Base-by-base conservation (phyloP, 2,888 invertebrate genomes). In the Theretra japonica region DNA sequence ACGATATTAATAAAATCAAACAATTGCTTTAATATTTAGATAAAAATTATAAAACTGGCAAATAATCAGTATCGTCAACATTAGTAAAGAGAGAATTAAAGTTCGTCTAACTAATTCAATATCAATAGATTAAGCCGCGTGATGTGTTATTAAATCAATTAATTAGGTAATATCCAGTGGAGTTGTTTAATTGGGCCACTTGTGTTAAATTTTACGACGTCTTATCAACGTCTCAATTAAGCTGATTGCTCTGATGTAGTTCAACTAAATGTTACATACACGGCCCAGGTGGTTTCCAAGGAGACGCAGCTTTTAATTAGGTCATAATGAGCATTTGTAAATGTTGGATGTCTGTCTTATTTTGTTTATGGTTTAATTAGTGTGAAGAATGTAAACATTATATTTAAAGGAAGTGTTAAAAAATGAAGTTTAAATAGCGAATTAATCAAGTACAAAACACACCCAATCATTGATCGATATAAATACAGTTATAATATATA, bases 171-270 rank as follows among this genome's bases (percentile, higher is more conserved):
- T 72, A 78, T 75, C 73, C 74, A 76, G 75, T 77, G 75, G 77
- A 76, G 80, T 75, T 74, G 72, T 81, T 80, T 84, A 82, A 84
- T 84, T 81, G 82, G 80, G 74, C 73, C 75, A 77, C 73, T 79
- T 74, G 75, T 81, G 79, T 81, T 83, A 83, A 84, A 82, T 75
- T 80, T 83, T 81, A 86, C 80, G 77, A 79, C 72, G 77, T 73
- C 77, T 83, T 86, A 83, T 86, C 82, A 82, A 80, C 78, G 74
- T 81, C 81, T 82, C 80, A 83, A 83, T 85, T 83, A 84, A 80
- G 74, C 70, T 76, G 76, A 80, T 81, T 82, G 78, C 82, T 77
- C 77, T 81, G 73, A 70, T 23, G 72, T 70, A 62, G 69, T 65
- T 74, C 75, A 75, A 73, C 74, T 68, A 72, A 75, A 83, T 77